Conservation (phyloP, 2,113 vertebrate genomes). For the Aegotheles bennettii region DNA sequence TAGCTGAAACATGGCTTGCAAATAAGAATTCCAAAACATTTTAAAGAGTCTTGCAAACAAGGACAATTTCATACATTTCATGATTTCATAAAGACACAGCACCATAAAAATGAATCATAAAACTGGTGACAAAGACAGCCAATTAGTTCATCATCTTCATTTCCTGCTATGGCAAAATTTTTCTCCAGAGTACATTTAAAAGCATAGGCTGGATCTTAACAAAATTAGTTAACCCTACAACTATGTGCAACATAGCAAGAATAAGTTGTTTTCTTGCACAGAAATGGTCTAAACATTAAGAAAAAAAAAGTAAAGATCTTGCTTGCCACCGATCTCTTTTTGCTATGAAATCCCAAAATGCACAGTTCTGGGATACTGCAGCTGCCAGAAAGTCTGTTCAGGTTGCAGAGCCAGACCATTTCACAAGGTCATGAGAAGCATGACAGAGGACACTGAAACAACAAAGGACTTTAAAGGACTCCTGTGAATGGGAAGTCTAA, state of each 20-base stretch:
- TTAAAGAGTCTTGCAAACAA: background rate
- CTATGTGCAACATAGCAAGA: background rate
- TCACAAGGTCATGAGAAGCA: background rate
- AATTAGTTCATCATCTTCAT: slow-evolving; percentile 43
- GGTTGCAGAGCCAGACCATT: background rate
- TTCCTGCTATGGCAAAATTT: background rate
- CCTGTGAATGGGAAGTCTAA: background rate
- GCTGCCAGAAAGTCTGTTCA: slow-evolving; percentile 25
- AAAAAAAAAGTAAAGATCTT: background rate
- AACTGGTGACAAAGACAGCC: background rate
- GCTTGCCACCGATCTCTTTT: background rate
- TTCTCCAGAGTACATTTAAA: slow-evolving; percentile 36
- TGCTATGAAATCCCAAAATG: background rate
- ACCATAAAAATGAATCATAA: slow-evolving; percentile 22
- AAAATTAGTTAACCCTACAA: slow-evolving; percentile 48
- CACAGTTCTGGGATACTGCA: background rate
- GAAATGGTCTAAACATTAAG: background rate
- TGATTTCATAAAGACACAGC: slow-evolving; percentile 48
- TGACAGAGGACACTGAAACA: background rate
- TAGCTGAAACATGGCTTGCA: background rate
- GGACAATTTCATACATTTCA: slow-evolving; percentile 31
- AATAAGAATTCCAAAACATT: slow-evolving; percentile 24
- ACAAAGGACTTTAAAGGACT: background rate
- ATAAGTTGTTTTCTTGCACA: background rate
- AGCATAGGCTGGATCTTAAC: background rate